These are phyloP conservation scores for Rutilus rutilus DNA, from an alignment of 2,113 vertebrate species.

Conservation along the genomic window DNA sequence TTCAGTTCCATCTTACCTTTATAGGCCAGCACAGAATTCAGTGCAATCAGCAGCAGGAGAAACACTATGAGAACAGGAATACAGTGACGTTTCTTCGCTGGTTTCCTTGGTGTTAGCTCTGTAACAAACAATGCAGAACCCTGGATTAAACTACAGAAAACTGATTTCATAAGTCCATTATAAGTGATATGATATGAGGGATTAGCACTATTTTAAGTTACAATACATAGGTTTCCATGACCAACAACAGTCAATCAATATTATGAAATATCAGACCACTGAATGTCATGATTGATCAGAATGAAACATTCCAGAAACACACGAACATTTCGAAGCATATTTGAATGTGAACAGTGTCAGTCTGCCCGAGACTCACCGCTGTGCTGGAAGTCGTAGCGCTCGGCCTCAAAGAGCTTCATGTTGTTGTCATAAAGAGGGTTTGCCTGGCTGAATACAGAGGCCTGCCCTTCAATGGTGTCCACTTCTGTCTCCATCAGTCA, in stretches of 20 bases:
- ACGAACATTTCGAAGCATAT: neutral
- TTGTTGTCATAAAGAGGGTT: conserved; percentile 39
- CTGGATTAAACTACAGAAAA: neutral
- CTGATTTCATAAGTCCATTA: no score
- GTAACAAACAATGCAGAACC: neutral
- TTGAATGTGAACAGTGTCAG: neutral
- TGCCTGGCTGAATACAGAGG: conserved; percentile 7
- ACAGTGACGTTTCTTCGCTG: neutral
- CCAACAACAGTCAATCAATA: neutral
- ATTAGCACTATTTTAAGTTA: no score
- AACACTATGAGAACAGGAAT: conserved; percentile 3
- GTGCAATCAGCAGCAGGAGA: conserved; percentile 38
- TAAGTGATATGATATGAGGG: no score
- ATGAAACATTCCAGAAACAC: neutral
- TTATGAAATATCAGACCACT: neutral
- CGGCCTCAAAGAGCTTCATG: conserved; percentile 36
- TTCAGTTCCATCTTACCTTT: conserved; percentile 43
- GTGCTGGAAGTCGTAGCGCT: conserved; percentile 39
- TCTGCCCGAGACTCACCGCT: conserved; percentile 32
- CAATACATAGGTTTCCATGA: neutral
- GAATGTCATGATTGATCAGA: neutral
- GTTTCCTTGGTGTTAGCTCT: conserved; percentile 32
- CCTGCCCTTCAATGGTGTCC: conserved; percentile 12
- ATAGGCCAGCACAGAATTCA: conserved; percentile 38
- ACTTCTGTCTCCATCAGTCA: conserved; percentile 48